A percentile compares a stretch with the other conserved stretches of the same genome.
Evolutionary conservation across 2,888 invertebrate species (phyloP).

Genomic region (Macropis europaea): DNA sequence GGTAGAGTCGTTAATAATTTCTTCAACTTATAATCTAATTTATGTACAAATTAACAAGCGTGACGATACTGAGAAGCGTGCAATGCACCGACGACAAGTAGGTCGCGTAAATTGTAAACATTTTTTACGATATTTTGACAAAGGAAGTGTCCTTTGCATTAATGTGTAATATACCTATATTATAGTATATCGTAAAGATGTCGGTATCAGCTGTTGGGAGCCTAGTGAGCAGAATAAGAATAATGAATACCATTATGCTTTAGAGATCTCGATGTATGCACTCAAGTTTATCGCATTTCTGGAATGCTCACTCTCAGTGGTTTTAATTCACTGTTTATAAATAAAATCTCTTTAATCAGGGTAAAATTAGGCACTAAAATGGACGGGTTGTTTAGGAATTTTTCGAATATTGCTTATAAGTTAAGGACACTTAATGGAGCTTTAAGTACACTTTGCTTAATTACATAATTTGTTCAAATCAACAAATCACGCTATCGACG

Average conservation of each 20-base stretch:
- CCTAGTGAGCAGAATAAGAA: slow-evolving; percentile 20
- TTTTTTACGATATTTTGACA: slow-evolving; percentile 27
- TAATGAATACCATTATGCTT: slow-evolving; percentile 61
- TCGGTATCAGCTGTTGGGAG: slow-evolving; percentile 6
- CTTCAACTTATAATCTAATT: slow-evolving; percentile 63
- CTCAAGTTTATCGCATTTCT: slow-evolving; percentile 19
- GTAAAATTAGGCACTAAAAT: slow-evolving; percentile 71
- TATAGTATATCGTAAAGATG: slow-evolving; percentile 20
- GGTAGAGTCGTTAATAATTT: slow-evolving; percentile 65
- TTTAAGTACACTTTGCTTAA: slow-evolving; percentile 72
- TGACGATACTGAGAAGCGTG: slow-evolving; percentile 38
- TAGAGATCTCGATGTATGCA: slow-evolving; percentile 46
- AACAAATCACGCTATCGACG: background rate
- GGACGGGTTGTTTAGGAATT: slow-evolving; percentile 68
- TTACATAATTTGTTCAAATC: slow-evolving; percentile 19
- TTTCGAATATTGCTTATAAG: slow-evolving; percentile 60
- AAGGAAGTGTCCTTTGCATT: slow-evolving; percentile 4
- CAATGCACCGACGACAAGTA: slow-evolving; percentile 15
- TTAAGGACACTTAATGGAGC: slow-evolving; percentile 70
- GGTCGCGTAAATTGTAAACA: slow-evolving; percentile 4
- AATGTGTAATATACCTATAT: slow-evolving; percentile 23
- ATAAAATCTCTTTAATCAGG: slow-evolving; percentile 54
- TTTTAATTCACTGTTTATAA: slow-evolving; percentile 58
- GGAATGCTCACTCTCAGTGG: slow-evolving; percentile 39
- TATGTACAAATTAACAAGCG: slow-evolving; percentile 75